phyloP scores from a whole-genome alignment of 1,140 invertebrate species.

The Halotydeus destructor region DNA sequence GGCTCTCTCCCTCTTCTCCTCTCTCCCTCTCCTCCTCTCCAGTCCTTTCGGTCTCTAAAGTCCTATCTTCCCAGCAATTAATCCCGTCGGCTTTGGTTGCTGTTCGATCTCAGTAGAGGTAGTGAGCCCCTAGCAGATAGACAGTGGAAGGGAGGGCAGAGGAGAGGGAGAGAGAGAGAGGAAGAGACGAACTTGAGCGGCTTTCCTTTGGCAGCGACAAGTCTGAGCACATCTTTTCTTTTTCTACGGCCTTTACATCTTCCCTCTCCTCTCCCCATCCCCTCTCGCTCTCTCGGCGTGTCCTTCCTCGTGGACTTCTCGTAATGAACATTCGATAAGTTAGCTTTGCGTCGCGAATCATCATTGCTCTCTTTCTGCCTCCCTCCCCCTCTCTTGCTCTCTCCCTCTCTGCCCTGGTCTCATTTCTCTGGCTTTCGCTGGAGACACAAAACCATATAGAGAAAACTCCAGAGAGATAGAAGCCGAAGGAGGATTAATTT shows the following conservation, averaged over 20 bases:
- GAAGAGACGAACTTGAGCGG: not conserved
- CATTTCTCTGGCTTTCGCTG: not conserved
- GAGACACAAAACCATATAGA: not conserved
- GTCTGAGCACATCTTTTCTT: not conserved
- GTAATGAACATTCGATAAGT: too few relatives aligned
- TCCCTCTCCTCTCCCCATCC: not conserved
- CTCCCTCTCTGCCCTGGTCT: not conserved
- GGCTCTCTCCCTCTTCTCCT: not conserved
- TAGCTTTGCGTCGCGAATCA: not conserved
- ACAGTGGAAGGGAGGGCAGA: not conserved
- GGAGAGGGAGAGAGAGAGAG: conserved; percentile 1
- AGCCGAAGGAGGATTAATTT: not conserved
- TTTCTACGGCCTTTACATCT: not conserved
- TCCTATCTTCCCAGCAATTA: not conserved
- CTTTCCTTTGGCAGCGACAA: not conserved
- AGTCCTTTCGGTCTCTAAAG: not conserved
- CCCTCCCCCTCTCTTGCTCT: not conserved
- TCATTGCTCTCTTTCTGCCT: not conserved
- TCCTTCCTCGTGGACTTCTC: too few relatives aligned
- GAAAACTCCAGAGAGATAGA: not conserved
- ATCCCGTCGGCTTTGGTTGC: not conserved
- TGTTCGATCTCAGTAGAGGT: not conserved
- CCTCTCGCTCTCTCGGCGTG: not conserved
- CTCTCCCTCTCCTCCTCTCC: not conserved
- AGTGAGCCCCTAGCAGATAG: not conserved